phyloP scores from a whole-genome alignment of 2,888 invertebrate genomes.

The Lasioglossum oenotherae region DNA sequence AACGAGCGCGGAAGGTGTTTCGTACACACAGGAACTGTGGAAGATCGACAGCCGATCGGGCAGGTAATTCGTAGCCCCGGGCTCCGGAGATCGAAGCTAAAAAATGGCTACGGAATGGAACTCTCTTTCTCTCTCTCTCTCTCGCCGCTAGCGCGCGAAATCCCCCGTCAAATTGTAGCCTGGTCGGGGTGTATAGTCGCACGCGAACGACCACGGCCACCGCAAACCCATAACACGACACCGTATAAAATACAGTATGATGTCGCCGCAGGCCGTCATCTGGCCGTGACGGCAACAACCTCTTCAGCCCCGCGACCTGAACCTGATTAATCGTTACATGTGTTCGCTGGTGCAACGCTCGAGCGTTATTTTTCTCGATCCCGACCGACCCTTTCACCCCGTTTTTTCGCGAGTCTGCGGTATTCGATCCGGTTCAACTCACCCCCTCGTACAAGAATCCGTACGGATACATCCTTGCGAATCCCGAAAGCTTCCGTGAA shows the following conservation, averaged over 20 bases:
- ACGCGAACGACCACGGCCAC: slow-evolving; percentile 61
- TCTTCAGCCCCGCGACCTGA: slow-evolving; percentile 72
- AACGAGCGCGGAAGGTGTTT: slow-evolving; percentile 18
- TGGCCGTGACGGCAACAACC: slow-evolving; percentile 78
- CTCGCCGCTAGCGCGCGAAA: not conserved
- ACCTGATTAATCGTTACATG: slow-evolving; percentile 80
- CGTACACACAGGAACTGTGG: not conserved
- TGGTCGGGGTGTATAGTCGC: slow-evolving; percentile 39
- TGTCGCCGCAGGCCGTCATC: slow-evolving; percentile 77
- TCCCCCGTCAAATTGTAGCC: slow-evolving; percentile 44
- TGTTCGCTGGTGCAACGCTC: slow-evolving; percentile 64
- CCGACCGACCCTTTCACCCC: slow-evolving; percentile 3
- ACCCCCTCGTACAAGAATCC: not conserved
- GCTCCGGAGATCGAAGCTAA: slow-evolving; percentile 9
- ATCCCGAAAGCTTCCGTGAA: not conserved
- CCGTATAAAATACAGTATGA: slow-evolving; percentile 78
- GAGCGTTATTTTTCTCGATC: slow-evolving; percentile 53
- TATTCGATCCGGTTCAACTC: slow-evolving; percentile 11
- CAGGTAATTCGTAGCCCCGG: slow-evolving; percentile 12
- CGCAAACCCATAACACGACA: slow-evolving; percentile 78
- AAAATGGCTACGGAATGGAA: slow-evolving; percentile 5
- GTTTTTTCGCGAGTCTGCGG: slow-evolving; percentile 35
- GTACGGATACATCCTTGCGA: not conserved
- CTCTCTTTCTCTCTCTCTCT: not conserved
- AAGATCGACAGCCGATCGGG: slow-evolving; percentile 9